Conservation (phyloP, 2,113 vertebrate species). For the Neogale vison region DNA sequence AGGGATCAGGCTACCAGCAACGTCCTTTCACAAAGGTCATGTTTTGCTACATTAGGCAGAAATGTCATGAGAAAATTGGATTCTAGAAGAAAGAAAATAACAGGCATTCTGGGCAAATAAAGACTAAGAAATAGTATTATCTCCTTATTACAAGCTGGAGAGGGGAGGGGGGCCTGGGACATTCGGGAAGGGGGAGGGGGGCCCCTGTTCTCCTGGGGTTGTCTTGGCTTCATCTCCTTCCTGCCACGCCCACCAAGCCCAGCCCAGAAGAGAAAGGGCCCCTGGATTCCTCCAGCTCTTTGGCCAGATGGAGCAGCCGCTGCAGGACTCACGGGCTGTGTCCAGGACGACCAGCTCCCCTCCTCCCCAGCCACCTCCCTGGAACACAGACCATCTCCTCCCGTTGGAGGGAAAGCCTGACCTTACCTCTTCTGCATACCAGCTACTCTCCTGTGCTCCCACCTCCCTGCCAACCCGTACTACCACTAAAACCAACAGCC, state of each 20-base stretch:
- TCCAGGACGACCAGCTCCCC: background rate
- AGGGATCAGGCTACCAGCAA: conserved; percentile 67
- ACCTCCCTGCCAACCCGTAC: too few species aligned
- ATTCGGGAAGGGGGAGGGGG: background rate
- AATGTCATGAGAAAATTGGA: conserved; percentile 95
- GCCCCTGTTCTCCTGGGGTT: background rate
- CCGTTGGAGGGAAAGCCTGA: background rate
- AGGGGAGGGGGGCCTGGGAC: conserved; percentile 44
- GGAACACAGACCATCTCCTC: too few species aligned
- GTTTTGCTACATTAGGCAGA: conserved; percentile 90
- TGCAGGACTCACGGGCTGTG: background rate
- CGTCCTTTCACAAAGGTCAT: conserved; percentile 94
- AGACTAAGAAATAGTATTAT: conserved; percentile 87
- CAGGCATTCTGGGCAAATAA: conserved; percentile 90
- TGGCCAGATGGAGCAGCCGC: background rate
- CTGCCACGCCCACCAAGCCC: background rate
- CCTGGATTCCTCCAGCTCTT: background rate
- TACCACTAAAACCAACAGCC: background rate
- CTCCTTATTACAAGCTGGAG: conserved; percentile 79
- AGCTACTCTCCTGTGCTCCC: background rate
- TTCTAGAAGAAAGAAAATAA: conserved; percentile 90
- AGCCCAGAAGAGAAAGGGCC: background rate
- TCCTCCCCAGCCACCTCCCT: background rate
- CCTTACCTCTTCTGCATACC: too few species aligned
- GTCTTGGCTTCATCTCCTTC: fast-evolving